phyloP scores from a whole-genome alignment of 2,888 invertebrate species.

The Tipula helvola region DNA sequence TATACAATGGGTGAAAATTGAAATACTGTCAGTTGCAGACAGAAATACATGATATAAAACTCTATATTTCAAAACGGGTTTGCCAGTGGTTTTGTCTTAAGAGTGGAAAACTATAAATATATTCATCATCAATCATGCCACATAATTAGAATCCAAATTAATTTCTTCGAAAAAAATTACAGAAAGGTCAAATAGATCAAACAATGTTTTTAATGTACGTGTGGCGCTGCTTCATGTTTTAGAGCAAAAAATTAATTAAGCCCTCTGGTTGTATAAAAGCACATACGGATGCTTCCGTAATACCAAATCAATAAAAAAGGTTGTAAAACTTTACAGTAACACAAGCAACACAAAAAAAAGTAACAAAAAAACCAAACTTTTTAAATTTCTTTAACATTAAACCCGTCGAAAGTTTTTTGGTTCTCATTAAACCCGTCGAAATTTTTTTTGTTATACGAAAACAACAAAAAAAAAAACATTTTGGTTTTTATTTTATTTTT shows the following conservation, averaged over 20 bases:
- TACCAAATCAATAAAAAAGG: background rate
- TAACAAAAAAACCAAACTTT: background rate
- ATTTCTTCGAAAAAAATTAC: background rate
- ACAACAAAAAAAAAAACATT: background rate
- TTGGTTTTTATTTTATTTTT: background rate
- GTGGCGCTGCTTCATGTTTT: background rate
- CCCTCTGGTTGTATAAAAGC: background rate
- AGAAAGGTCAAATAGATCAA: background rate
- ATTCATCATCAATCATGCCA: background rate
- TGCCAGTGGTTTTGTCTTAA: background rate
- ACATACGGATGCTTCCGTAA: background rate
- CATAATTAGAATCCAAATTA: background rate
- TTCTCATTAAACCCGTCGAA: background rate
- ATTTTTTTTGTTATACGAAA: background rate
- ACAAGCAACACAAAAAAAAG: background rate
- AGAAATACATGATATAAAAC: background rate
- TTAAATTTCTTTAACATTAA: background rate
- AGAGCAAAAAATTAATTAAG: background rate
- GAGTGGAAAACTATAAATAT: background rate
- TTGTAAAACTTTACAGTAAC: background rate
- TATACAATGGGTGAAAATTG: background rate
- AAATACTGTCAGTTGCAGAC: background rate
- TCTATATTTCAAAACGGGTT: background rate
- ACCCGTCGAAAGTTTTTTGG: background rate
- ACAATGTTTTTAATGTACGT: background rate